Evolutionary conservation across 1,140 invertebrate species (phyloP).

Genomic region (Drosophila pseudoobscura): DNA sequence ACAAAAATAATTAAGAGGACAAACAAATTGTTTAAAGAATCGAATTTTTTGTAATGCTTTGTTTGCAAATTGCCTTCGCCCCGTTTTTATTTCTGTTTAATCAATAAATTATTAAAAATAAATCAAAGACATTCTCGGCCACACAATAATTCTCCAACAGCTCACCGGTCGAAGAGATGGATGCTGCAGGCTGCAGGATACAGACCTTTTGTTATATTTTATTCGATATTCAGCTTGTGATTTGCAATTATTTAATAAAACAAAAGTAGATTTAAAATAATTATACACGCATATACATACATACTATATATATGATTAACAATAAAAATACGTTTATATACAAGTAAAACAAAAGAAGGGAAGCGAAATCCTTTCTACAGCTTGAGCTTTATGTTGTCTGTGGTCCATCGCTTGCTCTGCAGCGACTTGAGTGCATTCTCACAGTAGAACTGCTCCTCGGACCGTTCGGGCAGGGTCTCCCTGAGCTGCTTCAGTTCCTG

Average conservation of each 20-base stretch:
- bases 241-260: conserved; percentile 76
- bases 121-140: conserved; percentile 3
- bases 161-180: conserved; percentile 26
- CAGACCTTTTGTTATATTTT: conserved; percentile 34
- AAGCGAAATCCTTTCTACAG: conserved; percentile 28
- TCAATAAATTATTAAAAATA: conserved; percentile 56
- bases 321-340: conserved; percentile 74
- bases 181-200: conserved; percentile 20
- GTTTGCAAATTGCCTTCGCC: conserved; percentile 67
- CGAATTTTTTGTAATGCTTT: conserved; percentile 69
- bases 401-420: conserved; percentile 82
- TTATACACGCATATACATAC: conserved; percentile 43
- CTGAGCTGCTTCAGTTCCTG: conserved; percentile 68
- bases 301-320: conserved; percentile 45
- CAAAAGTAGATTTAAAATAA: conserved; percentile 49
- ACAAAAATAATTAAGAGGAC: conserved; percentile 64
- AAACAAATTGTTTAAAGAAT: conserved; percentile 74
- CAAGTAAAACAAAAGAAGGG: conserved; percentile 16
- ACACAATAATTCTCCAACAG: conserved; percentile 21
- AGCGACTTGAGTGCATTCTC: conserved; percentile 75
- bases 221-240: conserved; percentile 77
- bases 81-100: conserved; percentile 67
- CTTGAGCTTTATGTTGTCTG: conserved; percentile 78
- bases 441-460: conserved; percentile 80
- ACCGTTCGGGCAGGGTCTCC: conserved; percentile 63